Base-by-base conservation (phyloP, 1,140 invertebrate species). In the Hesperophylax magnus region DNA sequence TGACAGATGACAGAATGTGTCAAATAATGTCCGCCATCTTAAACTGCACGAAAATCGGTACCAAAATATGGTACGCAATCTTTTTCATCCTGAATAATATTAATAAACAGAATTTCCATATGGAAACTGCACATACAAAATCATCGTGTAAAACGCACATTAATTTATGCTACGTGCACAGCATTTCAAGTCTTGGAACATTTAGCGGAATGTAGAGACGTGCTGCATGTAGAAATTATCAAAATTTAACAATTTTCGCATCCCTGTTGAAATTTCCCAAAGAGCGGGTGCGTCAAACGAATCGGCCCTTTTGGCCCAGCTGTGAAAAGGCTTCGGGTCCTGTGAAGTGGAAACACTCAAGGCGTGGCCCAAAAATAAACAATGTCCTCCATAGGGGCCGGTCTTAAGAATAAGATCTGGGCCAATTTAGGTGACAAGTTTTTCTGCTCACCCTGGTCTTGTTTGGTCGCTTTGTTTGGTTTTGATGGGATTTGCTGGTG, bases 351-450 rank as follows among this genome's bases (percentile, higher is more conserved):
- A 39, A 52, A n/a, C 67, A 20, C 15, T n/a, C n/a, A 53, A 20
- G 67, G 67, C 67, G 67, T 34, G 34, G 67, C 67, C 34, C n/a
- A 7, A 53, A 39, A 71, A 71, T 47, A 53, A 24, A 71, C 34
- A 71, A 71, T 67, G 27, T n/a, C 24, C 20, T 9, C 27, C 63
- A n/a, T 27, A 67, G 27, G 20, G 63, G 63, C 63, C 63, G 6
- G 11, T 15, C 11, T 27, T 31, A 34, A 67, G 27, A 34, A 34
- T 31, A 27, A 67, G 63, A 71, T 71, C 67, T 71, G 67, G 67
- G 67, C 67, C 67, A 71, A 71, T 71, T 71, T 71, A 71, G 67
- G 67, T 71, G 67, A 71, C 67, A 71, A 7, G 39, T 71, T 71
- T 67, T 67, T 67, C 27, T 31, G 20, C 17, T 31, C 17, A 24